These are phyloP conservation scores for Acrocephalus scirpaceus DNA, from an alignment of 2,797 vertebrate genomes.

Conservation along the genomic window DNA sequence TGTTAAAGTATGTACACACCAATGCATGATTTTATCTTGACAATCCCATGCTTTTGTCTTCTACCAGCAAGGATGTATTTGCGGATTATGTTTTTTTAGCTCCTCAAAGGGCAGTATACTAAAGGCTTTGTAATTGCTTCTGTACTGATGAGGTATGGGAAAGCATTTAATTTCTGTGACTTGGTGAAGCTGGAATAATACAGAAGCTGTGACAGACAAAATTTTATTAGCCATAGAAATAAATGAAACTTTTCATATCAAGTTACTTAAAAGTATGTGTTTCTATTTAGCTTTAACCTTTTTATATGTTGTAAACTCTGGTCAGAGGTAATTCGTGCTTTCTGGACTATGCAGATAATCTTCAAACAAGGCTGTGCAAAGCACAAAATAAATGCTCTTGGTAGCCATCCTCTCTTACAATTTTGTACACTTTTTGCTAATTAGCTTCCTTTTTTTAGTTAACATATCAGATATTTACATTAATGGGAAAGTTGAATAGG, in stretches of 20 bases:
- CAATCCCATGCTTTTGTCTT: conserved; percentile 53
- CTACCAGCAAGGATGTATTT: conserved; percentile 24
- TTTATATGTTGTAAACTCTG: not conserved
- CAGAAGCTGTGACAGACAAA: not conserved
- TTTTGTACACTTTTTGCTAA: not conserved
- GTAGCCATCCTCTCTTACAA: not conserved
- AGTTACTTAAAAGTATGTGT: not conserved
- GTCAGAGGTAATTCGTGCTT: not conserved
- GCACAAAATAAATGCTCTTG: not conserved
- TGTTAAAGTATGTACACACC: conserved; percentile 56
- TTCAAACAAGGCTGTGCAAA: conserved; percentile 36
- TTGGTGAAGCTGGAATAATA: conserved; percentile 1
- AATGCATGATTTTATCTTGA: conserved; percentile 64
- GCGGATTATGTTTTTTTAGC: conserved; percentile 42
- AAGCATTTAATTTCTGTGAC: conserved; percentile 16
- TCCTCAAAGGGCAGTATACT: conserved; percentile 32
- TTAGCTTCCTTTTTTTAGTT: not conserved
- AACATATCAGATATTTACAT: not conserved
- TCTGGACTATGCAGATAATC: not conserved
- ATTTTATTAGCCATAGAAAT: conserved; percentile 30
- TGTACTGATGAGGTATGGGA: conserved; percentile 26
- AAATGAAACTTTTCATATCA: not conserved
- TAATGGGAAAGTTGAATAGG: not conserved
- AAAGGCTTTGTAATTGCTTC: conserved; percentile 50
- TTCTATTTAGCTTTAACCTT: not conserved